These are phyloP conservation scores for Ornithorhynchus anatinus DNA, from an alignment of 2,113 vertebrate genomes.

Conservation along the genomic window DNA sequence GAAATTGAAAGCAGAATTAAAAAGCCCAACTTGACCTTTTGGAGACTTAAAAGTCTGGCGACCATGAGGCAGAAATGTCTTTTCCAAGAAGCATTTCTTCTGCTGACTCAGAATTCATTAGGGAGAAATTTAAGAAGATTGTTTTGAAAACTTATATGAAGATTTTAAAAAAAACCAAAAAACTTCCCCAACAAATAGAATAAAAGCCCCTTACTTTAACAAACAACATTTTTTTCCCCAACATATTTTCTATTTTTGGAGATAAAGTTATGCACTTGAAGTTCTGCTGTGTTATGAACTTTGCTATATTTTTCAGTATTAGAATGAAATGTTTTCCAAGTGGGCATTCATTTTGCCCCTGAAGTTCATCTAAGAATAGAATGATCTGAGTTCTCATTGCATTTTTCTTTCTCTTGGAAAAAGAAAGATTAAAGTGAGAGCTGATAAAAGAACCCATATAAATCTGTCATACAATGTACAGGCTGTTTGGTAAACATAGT, in stretches of 20 bases:
- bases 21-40: too few relatives aligned
- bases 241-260: neutral
- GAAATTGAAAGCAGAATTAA: too few relatives aligned
- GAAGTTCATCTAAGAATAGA: neutral
- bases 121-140: neutral
- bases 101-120: too few relatives aligned
- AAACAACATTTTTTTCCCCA: neutral
- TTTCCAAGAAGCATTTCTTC: too few relatives aligned
- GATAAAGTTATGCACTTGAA: neutral
- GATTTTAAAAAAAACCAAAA: conserved; percentile 11
- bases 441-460: neutral
- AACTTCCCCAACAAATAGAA: neutral
- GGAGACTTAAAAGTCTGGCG: too few relatives aligned
- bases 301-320: neutral
- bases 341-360: neutral
- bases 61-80: too few relatives aligned
- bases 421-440: neutral
- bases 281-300: neutral
- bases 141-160: neutral
- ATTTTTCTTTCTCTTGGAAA: neutral
- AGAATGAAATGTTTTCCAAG: neutral
- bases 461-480: neutral
- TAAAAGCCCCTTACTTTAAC: neutral
- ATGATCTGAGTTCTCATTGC: neutral
- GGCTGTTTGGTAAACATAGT: too few relatives aligned